Evolutionary conservation across 2,113 vertebrate genomes (phyloP), one percentile per base, ranked within the genome.

Genomic region (Chaetorhynchus papuensis): DNA sequence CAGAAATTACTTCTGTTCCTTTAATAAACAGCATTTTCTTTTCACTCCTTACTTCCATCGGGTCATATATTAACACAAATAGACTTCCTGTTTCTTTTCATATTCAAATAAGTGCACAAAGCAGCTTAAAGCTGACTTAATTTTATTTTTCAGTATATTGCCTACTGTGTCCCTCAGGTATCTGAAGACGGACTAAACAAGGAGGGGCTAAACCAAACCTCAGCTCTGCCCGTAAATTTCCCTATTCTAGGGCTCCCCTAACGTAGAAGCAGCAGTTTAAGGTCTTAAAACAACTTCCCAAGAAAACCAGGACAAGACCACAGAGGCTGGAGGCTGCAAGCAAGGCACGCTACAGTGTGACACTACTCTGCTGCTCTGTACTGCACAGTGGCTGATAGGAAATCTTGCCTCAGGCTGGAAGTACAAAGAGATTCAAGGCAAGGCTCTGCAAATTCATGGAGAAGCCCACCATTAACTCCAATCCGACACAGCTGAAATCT

Each of bases 11-110:
- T 85, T 80, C 70, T 71, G 41, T 30, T 89, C 13, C 78, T 77
- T 93, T 74, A 87, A 90, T 42, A 90, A 90, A 69, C 23, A 60
- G 37, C 13, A 54, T 72, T 85, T 94, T 86, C 79, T 72, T 54
- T 69, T 88, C 63, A 56, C 11, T 72, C 41, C 26, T 91, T 76
- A 66, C 28, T 86, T 83, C 45, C 45, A 56, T 23, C 42, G 69
- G 65, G 61, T 39, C 33, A 18, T 42, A 33, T 6, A 71, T 6
- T 26, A 93, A 65, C 10, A 77, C 3, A 2, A 71, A 71, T 1
- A 61, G 33, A 52, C 52, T 47, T 91, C 57, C 71, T 76, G 54
- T 65, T 91, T 77, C 59, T 89, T 57, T 65, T 47, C 18, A 33
- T 42, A 61, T 23, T 75, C 44, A 87, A 61, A 61, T 28, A 20